A percentile compares a stretch with the other conserved stretches of the same genome.
phyloP scores from a whole-genome alignment of 2,797 vertebrate genomes.

The Smutsia temminckii region DNA sequence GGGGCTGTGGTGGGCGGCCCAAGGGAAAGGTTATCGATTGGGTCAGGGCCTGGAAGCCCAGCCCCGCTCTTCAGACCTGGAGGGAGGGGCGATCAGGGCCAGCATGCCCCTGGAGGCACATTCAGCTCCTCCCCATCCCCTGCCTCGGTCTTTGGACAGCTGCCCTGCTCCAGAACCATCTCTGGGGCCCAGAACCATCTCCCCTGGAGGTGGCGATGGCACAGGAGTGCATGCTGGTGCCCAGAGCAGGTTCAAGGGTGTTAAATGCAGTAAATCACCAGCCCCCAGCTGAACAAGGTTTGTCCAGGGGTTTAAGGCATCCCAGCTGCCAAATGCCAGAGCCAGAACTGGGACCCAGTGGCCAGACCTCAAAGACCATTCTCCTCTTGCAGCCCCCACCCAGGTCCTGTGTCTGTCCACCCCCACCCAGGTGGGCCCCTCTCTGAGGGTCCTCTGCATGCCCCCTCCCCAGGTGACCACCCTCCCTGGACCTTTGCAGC shows the following conservation, averaged over 20 bases:
- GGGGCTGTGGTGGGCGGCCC: background rate
- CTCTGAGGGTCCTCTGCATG: background rate
- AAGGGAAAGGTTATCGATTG: too few species aligned
- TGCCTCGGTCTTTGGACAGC: background rate
- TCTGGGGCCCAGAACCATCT: background rate
- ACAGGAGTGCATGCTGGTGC: rapidly evolving
- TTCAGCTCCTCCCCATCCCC: rapidly evolving
- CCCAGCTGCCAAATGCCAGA: background rate
- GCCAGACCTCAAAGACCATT: background rate
- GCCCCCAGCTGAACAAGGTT: rapidly evolving
- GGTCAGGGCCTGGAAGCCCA: too few species aligned
- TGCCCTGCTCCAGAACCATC: background rate
- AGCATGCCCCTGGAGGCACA: rapidly evolving
- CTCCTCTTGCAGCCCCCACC: too few species aligned
- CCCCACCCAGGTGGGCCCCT: too few species aligned
- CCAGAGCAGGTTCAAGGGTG: background rate
- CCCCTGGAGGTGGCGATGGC: background rate
- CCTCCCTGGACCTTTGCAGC: background rate
- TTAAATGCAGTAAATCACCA: rapidly evolving
- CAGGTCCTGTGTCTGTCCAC: too few species aligned
- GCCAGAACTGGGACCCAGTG: background rate
- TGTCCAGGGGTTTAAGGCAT: background rate
- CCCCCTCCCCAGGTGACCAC: background rate
- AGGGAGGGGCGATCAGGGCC: background rate
- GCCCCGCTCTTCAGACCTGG: too few species aligned